These are phyloP conservation scores for Tribolium castaneum DNA, from an alignment of 1,140 invertebrate genomes.

Conservation along the genomic window DNA sequence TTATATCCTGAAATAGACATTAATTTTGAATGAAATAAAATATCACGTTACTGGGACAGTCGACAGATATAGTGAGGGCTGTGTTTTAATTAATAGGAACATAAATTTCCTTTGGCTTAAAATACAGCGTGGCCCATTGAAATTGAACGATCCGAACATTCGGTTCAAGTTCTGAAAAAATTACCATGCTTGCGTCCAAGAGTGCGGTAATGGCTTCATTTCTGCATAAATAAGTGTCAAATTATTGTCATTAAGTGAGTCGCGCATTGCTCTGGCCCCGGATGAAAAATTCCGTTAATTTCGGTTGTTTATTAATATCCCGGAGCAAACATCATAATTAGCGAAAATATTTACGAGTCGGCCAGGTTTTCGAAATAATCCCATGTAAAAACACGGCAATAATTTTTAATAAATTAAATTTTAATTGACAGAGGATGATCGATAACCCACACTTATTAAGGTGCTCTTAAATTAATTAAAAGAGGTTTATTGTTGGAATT, in stretches of 20 bases:
- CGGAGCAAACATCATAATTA: constrained; percentile 14
- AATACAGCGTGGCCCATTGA: not conserved
- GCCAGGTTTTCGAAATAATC: not conserved
- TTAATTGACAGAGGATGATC: constrained; percentile 12
- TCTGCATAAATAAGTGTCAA: not conserved
- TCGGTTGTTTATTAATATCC: not conserved
- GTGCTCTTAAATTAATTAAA: constrained; percentile 7
- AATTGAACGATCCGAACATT: no score
- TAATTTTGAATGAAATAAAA: not conserved
- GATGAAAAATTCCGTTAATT: not conserved
- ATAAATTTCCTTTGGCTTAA: not conserved
- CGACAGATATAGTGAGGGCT: not conserved
- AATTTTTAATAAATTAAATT: not conserved
- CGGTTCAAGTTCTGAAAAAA: no score
- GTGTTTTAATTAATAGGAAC: not conserved
- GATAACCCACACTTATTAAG: not conserved
- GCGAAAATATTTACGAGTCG: not conserved
- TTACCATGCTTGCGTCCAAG: not conserved
- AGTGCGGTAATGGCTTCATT: not conserved
- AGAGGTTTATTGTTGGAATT: not conserved
- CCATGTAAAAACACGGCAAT: not conserved
- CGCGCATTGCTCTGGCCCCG: not conserved
- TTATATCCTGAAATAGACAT: constrained; percentile 8
- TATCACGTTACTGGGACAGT: not conserved
- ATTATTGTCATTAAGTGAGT: not conserved